Evolutionary conservation across 1,140 invertebrate genomes (phyloP), one percentile per base, ranked within the genome.

Genomic region (Steinernema khuongi): DNA sequence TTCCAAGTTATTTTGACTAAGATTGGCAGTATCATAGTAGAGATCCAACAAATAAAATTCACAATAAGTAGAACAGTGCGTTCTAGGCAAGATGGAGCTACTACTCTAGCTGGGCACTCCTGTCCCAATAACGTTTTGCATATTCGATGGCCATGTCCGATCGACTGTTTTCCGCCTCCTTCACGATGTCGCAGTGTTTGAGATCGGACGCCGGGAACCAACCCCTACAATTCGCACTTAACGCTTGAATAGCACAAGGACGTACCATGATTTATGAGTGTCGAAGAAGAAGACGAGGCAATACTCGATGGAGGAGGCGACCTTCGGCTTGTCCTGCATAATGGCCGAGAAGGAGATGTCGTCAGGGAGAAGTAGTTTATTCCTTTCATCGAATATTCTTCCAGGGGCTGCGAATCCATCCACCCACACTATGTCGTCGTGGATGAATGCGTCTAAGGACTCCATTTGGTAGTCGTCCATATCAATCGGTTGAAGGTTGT

Each of bases 351-450:
- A 60, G 22, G 50, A 60, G 7, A 60, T 60, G 19, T 60, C 50
- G 19, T 4, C 19, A 11, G 50, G 26, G 50, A 60, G 4, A 2
- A 60, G 50, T 26, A 22, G 14, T 22, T 60, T 60, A 14, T n/a
- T 60, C 19, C 50, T 60, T 22, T 14, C 14, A 60, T 60, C 50
- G 7, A 60, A 14, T 7, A 60, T 22, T 14, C 50, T 14, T 11
- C 50, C 50, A 26, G 50, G 50, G 7, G 50, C 4, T 4, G 50
- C 14, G 50, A 17, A 60, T 4, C 50, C 19, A 22, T 60, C 50
- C 4, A 60, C 50, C 50, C 50, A 60, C 14, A 60, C 50, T 7
- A 60, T 60, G 50, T 60, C 50, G 19, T 60, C 50, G 50, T 60
- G 50, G 50, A 60, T n/a, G 19, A 60, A 60, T 4, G 4, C 14